Evolutionary conservation across 2,888 invertebrate genomes (phyloP).

Genomic region (Idaea biselata): DNA sequence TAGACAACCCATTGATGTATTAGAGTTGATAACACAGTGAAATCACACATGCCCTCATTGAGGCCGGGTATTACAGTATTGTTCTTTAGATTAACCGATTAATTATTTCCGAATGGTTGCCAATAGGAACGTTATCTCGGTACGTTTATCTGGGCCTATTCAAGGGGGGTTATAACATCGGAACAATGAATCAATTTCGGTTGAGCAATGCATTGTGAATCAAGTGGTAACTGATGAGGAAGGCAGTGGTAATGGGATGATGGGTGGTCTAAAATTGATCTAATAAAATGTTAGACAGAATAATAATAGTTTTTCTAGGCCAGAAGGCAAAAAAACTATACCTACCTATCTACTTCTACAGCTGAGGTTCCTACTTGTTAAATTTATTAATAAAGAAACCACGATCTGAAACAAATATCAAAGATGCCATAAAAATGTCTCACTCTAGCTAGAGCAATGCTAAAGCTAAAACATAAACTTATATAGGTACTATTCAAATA

Average conservation of each 20-base stretch:
- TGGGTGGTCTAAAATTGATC: background rate
- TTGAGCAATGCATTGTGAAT: background rate
- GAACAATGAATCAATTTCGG: slow-evolving; percentile 1
- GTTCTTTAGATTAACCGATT: slow-evolving; percentile 52
- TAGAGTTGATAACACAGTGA: slow-evolving; percentile 72
- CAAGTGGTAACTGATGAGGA: background rate
- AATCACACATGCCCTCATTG: slow-evolving; percentile 61
- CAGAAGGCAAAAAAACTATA: too few relatives aligned
- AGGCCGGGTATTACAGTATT: slow-evolving; percentile 45
- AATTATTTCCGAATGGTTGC: slow-evolving; percentile 38
- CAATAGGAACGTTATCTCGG: slow-evolving; percentile 21
- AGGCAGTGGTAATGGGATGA: background rate
- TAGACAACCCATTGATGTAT: slow-evolving; percentile 77
- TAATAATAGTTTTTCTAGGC: too few relatives aligned
- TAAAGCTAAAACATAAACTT: too few relatives aligned
- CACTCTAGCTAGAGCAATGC: too few relatives aligned
- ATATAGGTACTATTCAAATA: too few relatives aligned
- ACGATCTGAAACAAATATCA: too few relatives aligned
- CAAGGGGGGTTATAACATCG: slow-evolving; percentile 12
- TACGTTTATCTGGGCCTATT: slow-evolving; percentile 18
- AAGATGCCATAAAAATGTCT: too few relatives aligned
- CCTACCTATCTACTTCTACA: too few relatives aligned
- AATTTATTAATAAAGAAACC: too few relatives aligned
- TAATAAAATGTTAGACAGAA: background rate
- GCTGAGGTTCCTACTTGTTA: too few relatives aligned